Evolutionary conservation across 2,888 invertebrate species (phyloP).

Genomic region (Seira sanloemensis): DNA sequence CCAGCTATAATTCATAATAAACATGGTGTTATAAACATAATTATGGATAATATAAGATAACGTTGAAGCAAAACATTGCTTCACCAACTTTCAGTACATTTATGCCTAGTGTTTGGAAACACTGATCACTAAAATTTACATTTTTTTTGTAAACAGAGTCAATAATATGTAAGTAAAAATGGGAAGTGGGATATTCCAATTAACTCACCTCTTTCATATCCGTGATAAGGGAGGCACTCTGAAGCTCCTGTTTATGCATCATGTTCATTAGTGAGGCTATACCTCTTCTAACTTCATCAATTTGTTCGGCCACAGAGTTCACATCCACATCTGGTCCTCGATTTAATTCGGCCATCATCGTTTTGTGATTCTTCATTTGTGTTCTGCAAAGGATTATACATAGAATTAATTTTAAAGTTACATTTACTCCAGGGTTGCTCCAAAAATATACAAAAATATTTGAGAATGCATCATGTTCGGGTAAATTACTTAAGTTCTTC

Average conservation of each 20-base stretch:
- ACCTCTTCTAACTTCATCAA: conserved; percentile 37
- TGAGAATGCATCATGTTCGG: too few relatives aligned
- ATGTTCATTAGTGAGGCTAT: conserved; percentile 19
- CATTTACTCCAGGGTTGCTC: neutral
- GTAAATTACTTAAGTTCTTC: conserved; percentile 57
- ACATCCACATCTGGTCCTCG: conserved; percentile 19
- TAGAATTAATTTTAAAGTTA: too few relatives aligned
- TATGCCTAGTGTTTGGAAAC: neutral
- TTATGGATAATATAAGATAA: neutral
- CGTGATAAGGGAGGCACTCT: conserved; percentile 26
- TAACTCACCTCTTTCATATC: conserved; percentile 43
- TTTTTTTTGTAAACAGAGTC: too few relatives aligned
- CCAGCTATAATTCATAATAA: conserved; percentile 36
- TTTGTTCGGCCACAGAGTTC: conserved; percentile 39
- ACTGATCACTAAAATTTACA: neutral
- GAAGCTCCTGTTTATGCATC: conserved; percentile 43
- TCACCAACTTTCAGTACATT: neutral
- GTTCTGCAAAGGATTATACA: too few relatives aligned
- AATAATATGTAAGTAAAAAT: too few relatives aligned
- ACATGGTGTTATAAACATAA: too few relatives aligned
- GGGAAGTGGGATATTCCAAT: too few relatives aligned
- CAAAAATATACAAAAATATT: conserved; percentile 2
- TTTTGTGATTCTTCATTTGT: conserved; percentile 54
- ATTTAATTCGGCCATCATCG: conserved; percentile 22
- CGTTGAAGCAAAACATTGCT: neutral